These are phyloP conservation scores for Sitodiplosis mosellana DNA, from an alignment of 1,140 invertebrate species.

Conservation along the genomic window DNA sequence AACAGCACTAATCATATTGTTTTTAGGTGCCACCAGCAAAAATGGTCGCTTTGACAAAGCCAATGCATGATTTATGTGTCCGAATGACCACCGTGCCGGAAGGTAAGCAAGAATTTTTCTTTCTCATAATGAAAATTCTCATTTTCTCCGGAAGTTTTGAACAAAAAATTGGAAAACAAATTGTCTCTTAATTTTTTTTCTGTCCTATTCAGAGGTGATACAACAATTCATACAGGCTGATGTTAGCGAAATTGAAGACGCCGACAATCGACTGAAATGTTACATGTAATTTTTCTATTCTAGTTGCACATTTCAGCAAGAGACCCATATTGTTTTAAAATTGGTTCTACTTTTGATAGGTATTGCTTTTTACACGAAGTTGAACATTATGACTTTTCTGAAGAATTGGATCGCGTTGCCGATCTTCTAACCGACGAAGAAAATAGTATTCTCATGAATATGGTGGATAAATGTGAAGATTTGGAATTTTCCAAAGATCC, in stretches of 20 bases:
- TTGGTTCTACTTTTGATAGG: background rate
- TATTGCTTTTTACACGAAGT: no score
- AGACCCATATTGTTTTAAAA: background rate
- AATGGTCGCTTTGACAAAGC: background rate
- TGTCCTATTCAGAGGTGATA: constrained; percentile 12
- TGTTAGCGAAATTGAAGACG: constrained; percentile 14
- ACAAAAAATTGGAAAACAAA: background rate
- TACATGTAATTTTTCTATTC: constrained; percentile 1
- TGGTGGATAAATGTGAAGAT: no score
- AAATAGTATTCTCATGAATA: no score
- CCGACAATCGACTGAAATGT: constrained; percentile 11
- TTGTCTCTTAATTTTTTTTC: background rate
- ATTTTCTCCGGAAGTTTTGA: background rate
- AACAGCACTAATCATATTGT: no score
- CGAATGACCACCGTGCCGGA: background rate
- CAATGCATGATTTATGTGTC: constrained; percentile 2
- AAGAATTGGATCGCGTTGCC: no score
- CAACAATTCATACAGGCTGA: constrained; percentile 13
- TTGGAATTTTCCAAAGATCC: constrained; percentile 11
- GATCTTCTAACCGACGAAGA: no score
- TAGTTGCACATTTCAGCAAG: background rate
- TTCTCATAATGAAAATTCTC: background rate
- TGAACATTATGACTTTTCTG: no score
- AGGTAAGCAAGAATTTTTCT: background rate
- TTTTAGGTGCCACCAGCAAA: background rate